Evolutionary conservation across 2,888 invertebrate genomes (phyloP).

Genomic region (Drosophila mimetica): DNA sequence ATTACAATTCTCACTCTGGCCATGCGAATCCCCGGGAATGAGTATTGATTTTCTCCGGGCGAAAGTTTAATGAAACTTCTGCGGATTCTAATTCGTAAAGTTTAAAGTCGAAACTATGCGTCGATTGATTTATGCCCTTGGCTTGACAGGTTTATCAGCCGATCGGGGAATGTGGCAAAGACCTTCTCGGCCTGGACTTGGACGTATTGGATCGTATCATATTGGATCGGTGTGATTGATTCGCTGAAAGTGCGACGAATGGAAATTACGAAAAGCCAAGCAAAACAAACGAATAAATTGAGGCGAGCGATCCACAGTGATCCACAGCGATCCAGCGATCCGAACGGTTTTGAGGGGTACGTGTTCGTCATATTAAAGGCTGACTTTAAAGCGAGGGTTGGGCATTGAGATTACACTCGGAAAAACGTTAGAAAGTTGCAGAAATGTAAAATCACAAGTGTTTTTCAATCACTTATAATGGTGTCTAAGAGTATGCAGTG

Average conservation of each 20-base stretch:
- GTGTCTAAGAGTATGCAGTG: no score
- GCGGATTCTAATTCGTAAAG: slow-evolving; percentile 53
- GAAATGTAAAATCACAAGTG: neutral
- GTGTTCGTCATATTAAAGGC: slow-evolving; percentile 31
- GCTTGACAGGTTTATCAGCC: slow-evolving; percentile 65
- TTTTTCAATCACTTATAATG: no score
- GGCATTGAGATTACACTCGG: slow-evolving; percentile 27
- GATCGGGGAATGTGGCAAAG: slow-evolving; percentile 64
- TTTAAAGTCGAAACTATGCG: slow-evolving; percentile 47
- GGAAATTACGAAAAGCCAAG: slow-evolving; percentile 62
- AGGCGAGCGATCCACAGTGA: slow-evolving; percentile 24
- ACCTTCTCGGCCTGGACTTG: slow-evolving; percentile 49
- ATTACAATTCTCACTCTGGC: slow-evolving; percentile 52
- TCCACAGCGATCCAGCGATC: slow-evolving; percentile 22
- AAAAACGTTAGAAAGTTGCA: neutral
- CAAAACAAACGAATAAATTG: slow-evolving; percentile 48
- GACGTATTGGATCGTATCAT: slow-evolving; percentile 57
- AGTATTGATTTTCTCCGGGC: slow-evolving; percentile 63
- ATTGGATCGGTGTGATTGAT: slow-evolving; percentile 57
- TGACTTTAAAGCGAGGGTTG: slow-evolving; percentile 26
- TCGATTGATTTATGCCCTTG: slow-evolving; percentile 66
- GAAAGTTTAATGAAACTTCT: slow-evolving; percentile 55
- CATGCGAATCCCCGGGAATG: slow-evolving; percentile 11
- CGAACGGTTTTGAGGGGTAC: slow-evolving; percentile 38
- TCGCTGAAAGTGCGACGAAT: slow-evolving; percentile 59